phyloP scores from a whole-genome alignment of 2,113 vertebrate genomes.

The Podarcis cretensis region DNA sequence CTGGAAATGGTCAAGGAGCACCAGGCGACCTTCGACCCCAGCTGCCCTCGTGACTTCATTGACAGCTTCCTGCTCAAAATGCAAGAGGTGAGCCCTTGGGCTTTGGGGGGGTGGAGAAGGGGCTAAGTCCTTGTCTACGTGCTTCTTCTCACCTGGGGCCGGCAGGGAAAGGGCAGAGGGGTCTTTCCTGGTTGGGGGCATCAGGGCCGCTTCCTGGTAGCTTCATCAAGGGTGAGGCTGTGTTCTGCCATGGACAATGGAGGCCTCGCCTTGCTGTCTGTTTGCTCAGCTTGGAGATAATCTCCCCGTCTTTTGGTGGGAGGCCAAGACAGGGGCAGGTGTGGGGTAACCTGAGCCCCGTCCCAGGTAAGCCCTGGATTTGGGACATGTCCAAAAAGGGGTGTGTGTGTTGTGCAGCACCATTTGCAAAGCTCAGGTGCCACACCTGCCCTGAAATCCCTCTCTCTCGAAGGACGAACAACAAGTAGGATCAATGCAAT shows the following conservation, averaged over 20 bases:
- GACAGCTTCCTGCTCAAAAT: slow-evolving; percentile 71
- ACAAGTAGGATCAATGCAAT: too few species aligned
- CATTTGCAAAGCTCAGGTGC: too few species aligned
- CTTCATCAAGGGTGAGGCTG: background rate
- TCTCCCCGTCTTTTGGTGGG: background rate
- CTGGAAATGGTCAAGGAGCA: slow-evolving; percentile 52
- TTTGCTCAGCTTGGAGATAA: background rate
- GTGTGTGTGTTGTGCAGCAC: too few species aligned
- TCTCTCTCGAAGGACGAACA: too few species aligned
- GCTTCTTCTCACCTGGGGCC: background rate
- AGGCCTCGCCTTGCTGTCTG: background rate
- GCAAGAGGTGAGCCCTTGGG: slow-evolving; percentile 61
- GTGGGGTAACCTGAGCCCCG: background rate
- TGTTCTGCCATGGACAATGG: background rate
- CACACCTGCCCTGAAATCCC: too few species aligned
- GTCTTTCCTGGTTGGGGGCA: background rate
- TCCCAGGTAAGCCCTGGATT: too few species aligned
- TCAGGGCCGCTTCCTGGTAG: background rate
- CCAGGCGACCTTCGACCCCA: slow-evolving; percentile 56
- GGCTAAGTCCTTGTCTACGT: background rate
- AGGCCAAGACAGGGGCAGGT: background rate
- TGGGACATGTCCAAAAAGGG: too few species aligned
- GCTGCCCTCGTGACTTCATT: slow-evolving; percentile 62
- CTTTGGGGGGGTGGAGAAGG: background rate
- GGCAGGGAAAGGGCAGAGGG: background rate